Base-by-base conservation (phyloP, 1,140 invertebrate genomes). In the Charaxes varanes region DNA sequence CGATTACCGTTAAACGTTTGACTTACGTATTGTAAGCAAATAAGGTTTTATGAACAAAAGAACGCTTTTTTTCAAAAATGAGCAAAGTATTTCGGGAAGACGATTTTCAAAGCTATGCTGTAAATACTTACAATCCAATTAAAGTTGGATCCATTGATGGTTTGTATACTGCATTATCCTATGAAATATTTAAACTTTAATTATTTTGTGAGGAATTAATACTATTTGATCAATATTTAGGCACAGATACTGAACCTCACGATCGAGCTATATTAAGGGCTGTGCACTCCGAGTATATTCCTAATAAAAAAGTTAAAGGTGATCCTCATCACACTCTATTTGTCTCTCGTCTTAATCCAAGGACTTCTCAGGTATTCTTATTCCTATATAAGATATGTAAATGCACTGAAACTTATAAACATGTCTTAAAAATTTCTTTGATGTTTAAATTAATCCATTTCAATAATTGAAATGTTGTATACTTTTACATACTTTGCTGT, bases 81-180 rank as follows among this genome's bases (percentile, higher is more conserved):
- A n/a, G n/a, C n/a, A 34, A 42, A 31, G 69, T 73, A 66, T 28
- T 41, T n/a, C 35, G 34, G 3, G 48, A 67, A 11, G 55, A 61
- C 18, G 46, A 62, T 7, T 81, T 63, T 41, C 54, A 65, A 31
- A 62, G 62, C 40, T 61, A 67, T 60, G 85, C 87, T 4, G 85
- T 79, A 51, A 68, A 82, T 21, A 44, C 17, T 0, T 92, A 91
- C 47, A 86, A 91, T 67, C 89, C 90, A 6, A 77, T 92, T 21
- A 90, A 90, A 85, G 89, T 89, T 50, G 93, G 93, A 4, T 94
- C 93, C 55, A 94, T 95, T 12, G 93, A 95, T 86, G 90, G 73
- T 72, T 11, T 21, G 11, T 23, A 22, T 12, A 3, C 37, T 11
- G 12, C 15, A 33, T 19, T 21, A 8, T 13, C 41, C 10, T 4